Evolutionary conservation across 2,113 vertebrate genomes (phyloP).

Genomic region (Ciconia stormi): DNA sequence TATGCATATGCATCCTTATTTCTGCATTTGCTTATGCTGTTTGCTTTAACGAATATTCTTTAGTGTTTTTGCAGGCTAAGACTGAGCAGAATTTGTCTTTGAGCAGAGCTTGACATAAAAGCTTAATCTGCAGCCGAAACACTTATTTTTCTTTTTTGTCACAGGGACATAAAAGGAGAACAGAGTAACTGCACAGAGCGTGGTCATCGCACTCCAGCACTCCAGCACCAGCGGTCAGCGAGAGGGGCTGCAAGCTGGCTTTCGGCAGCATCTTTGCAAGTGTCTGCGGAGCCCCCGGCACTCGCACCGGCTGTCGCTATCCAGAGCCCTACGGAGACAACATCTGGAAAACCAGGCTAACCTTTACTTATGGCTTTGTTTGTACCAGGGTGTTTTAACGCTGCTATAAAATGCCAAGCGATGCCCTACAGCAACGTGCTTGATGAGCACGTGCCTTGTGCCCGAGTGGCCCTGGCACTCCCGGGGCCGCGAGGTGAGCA

Average conservation of each 20-base stretch:
- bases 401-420: neutral
- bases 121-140: neutral
- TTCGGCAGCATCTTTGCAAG: neutral
- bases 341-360: neutral
- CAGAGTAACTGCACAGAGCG: neutral
- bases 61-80: neutral
- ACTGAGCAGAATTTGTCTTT: neutral
- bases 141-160: neutral
- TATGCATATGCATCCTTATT: neutral
- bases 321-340: neutral
- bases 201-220: accelerated
- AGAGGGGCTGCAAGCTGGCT: neutral
- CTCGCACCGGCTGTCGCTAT: accelerated
- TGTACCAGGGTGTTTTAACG: neutral
- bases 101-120: neutral
- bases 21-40: neutral
- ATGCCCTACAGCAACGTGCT: neutral
- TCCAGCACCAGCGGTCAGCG: accelerated
- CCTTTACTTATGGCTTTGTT: neutral
- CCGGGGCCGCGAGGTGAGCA: neutral
- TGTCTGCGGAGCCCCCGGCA: neutral
- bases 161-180: neutral
- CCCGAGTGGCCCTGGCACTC: neutral
- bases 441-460: neutral
- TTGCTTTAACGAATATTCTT: neutral